Conservation (phyloP, 2,797 vertebrate species). For the Amblyraja radiata region DNA sequence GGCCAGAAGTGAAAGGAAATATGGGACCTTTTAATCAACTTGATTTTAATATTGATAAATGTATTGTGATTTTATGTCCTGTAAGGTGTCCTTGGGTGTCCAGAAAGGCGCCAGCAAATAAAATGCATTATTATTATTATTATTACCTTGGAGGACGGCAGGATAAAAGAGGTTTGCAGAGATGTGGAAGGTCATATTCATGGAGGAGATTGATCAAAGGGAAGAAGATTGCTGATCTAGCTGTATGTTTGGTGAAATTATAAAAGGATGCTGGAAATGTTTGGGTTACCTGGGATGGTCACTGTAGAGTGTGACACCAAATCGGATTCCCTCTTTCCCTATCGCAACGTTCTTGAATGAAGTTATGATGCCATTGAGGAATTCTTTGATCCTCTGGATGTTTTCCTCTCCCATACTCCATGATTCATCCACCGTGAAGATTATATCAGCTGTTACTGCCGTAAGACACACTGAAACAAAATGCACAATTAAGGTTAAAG, state of each 20-base stretch:
- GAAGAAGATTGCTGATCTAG: background rate
- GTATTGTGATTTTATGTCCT: too few species aligned
- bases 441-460: conserved; percentile 62
- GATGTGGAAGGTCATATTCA: too few species aligned
- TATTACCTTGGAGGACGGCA: background rate
- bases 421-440: conserved; percentile 76
- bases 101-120: too few species aligned
- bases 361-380: conserved; percentile 57
- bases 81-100: too few species aligned
- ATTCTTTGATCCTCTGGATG: conserved; percentile 63
- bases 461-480: conserved; percentile 65
- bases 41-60: too few species aligned
- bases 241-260: background rate
- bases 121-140: too few species aligned
- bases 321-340: conserved; percentile 67
- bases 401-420: conserved; percentile 58
- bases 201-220: background rate
- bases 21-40: too few species aligned
- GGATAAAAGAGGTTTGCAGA: background rate
- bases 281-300: conserved; percentile 64
- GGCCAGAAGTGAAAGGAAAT: background rate
- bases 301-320: conserved; percentile 71
- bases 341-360: conserved; percentile 57
- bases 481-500: background rate
- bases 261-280: background rate